phyloP scores from a whole-genome alignment of 1,140 invertebrate species.

The Drosophila chauvacae region DNA sequence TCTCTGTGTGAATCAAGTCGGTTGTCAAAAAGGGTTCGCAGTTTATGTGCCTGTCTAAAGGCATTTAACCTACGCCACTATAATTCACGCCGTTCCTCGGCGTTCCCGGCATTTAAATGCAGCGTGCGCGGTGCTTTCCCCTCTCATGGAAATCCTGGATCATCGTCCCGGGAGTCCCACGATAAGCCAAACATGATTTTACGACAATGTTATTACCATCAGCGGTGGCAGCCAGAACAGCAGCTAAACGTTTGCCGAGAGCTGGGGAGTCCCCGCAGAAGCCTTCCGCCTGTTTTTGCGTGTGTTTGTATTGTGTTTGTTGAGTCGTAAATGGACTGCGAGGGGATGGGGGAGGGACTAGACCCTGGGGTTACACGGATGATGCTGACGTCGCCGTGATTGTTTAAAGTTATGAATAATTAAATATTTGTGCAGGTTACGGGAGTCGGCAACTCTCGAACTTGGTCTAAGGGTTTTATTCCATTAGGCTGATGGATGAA shows the following conservation, averaged over 20 bases:
- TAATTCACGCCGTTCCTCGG: conserved; percentile 80
- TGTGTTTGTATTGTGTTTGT: conserved; percentile 69
- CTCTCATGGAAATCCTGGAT: conserved; percentile 45
- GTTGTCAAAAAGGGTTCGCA: conserved; percentile 64
- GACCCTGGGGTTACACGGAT: conserved; percentile 66
- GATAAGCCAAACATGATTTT: conserved; percentile 84
- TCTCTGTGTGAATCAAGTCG: conserved; percentile 2
- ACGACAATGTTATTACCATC: conserved; percentile 80
- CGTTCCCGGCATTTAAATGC: conserved; percentile 75
- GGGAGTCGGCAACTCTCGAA: conserved; percentile 32
- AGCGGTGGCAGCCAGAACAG: conserved; percentile 32
- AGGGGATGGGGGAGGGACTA: neutral
- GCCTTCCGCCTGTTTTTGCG: conserved; percentile 34
- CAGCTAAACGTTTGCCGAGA: conserved; percentile 21
- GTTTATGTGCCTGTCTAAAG: conserved; percentile 80
- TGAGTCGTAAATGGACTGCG: conserved; percentile 62
- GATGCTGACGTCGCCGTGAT: conserved; percentile 75
- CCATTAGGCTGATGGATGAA: conserved; percentile 47
- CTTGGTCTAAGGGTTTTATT: conserved; percentile 19
- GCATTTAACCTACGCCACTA: conserved; percentile 84
- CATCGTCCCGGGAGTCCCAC: conserved; percentile 54
- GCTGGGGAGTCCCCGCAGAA: conserved; percentile 15
- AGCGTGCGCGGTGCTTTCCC: conserved; percentile 46
- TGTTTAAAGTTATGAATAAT: conserved; percentile 84
- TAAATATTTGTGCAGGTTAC: conserved; percentile 83